Base-by-base conservation (phyloP, 2,797 vertebrate genomes). In the Helarctos malayanus region DNA sequence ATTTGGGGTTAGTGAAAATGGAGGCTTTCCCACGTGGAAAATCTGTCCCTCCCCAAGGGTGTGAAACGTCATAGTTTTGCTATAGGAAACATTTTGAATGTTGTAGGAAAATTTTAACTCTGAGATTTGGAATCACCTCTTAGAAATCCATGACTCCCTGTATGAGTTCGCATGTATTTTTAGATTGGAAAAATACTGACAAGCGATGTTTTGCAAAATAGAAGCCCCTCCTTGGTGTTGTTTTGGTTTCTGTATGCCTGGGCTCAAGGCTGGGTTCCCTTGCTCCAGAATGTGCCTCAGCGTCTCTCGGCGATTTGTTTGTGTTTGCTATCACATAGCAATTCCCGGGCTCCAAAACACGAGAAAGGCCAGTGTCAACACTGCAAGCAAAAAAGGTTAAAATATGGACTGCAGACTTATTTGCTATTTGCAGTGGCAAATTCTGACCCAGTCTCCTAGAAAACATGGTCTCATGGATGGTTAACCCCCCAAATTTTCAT, bases 341-440 rank as follows among this genome's bases (percentile, higher is more conserved):
- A 69, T 79, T 89, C 56, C 79, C 73, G 92, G 73, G 57, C 87
- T 94, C 90, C 69, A 52, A 88, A 97, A 97, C 84, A 57, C 32
- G 32, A 52, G 80, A 38, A 94, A 93, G 93, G 71, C 57, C 49
- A 27, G 25, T n/a, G 93, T 89, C 59, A 86, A 89, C 78, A 91
- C 3, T n/a, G 88, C 69, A 82, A 71, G 71, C 65, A 32, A 81
- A 56, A 88, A 84, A 92, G 61, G 45, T 29, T 75, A 71, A 89
- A 90, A 83, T 82, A 45, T 2, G 41, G 89, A 78, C 85, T 54
- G 5, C 59, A 56, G 88, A 35, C 68, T 38, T 79, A 75, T 59
- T 56, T 71, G 78, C 87, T 95, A n/a, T 91, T 95, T 92, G 71
- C 81, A 84, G 32, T 32, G 41, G 65, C 73, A 89, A 81, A 94